Percentiles rank a stretch among this genome's conserved stretches.
Evolutionary conservation across 2,888 invertebrate species (phyloP).

Genomic region (Catocala fraxini): DNA sequence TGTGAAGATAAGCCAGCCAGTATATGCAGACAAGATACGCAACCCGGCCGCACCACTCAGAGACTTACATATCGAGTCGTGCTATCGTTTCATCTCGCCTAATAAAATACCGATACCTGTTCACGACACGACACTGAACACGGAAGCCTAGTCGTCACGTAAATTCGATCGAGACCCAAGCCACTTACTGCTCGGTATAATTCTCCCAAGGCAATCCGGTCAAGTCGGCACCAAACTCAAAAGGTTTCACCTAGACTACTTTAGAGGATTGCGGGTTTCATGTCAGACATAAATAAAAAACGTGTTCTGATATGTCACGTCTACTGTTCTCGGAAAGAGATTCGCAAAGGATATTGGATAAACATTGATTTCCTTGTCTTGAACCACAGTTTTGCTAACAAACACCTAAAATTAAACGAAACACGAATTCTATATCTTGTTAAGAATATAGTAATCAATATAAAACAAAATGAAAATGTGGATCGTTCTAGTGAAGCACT

Average conservation of each 20-base stretch:
- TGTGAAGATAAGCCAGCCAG: no score
- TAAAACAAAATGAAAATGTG: no score
- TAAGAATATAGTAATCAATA: no score
- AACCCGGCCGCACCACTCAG: constrained; percentile 16
- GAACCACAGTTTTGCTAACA: no score
- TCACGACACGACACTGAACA: constrained; percentile 39
- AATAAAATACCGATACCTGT: constrained; percentile 53
- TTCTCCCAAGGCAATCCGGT: constrained; percentile 14
- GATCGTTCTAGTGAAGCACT: no score
- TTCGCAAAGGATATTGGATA: not conserved
- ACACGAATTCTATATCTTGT: no score
- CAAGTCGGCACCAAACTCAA: constrained; percentile 9
- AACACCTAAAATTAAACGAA: no score
- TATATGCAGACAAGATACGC: no score
- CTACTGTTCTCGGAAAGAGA: not conserved
- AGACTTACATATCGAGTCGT: constrained; percentile 22
- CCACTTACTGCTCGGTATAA: constrained; percentile 3
- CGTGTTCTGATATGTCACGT: constrained; percentile 9
- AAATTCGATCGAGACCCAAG: constrained; percentile 37
- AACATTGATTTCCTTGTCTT: constrained; percentile 6
- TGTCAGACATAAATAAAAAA: constrained; percentile 10
- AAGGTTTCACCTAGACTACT: constrained; percentile 17
- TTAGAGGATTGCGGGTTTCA: constrained; percentile 11
- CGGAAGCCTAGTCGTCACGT: constrained; percentile 39
- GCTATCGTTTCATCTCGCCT: constrained; percentile 39